Evolutionary conservation across 2,113 vertebrate species (phyloP).

Genomic region (Neoarius graeffei): DNA sequence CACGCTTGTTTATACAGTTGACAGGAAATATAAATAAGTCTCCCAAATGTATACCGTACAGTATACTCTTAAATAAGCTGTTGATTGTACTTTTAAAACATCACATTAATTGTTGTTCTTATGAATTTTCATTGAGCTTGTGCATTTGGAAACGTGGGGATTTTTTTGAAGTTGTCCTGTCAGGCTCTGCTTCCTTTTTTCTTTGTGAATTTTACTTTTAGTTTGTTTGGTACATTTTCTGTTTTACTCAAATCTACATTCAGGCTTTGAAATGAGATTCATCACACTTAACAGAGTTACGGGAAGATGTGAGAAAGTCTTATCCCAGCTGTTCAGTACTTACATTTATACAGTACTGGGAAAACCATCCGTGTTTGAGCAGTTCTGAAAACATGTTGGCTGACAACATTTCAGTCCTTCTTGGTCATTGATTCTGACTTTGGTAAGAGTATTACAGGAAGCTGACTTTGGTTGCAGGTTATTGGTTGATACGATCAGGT

Average conservation of each 20-base stretch:
- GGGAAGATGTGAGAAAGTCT: too few relatives aligned
- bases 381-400: neutral
- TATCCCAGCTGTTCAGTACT: neutral
- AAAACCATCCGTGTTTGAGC: neutral
- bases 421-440: neutral
- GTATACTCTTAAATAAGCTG: neutral
- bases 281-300: neutral
- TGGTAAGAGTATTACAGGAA: neutral
- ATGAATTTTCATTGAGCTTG: neutral
- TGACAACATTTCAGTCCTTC: neutral
- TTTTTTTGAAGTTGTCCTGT: neutral
- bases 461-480: neutral
- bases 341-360: too few relatives aligned
- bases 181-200: neutral
- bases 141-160: neutral
- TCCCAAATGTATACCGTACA: too few relatives aligned
- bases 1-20: too few relatives aligned
- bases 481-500: neutral
- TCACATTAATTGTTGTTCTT: neutral
- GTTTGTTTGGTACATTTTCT: neutral
- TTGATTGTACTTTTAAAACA: neutral
- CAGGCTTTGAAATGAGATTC: neutral
- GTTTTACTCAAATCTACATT: neutral
- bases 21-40: neutral
- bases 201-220: neutral